Percentiles rank a stretch among this genome's conserved stretches.
phyloP scores from a whole-genome alignment of 1,140 invertebrate species.

The Tetragnatha versicolor region DNA sequence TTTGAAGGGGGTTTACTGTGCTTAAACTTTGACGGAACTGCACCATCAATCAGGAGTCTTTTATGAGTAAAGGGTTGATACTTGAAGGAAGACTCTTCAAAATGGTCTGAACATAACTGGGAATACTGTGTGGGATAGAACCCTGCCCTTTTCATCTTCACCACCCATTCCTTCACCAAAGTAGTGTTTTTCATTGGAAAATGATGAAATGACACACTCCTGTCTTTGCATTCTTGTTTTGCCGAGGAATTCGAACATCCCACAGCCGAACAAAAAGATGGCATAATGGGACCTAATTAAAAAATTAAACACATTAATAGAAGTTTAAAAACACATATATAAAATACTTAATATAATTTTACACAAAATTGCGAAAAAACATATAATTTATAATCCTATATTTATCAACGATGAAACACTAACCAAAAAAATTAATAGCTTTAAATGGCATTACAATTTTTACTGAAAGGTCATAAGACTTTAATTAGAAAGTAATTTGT shows the following conservation, averaged over 20 bases:
- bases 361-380: too few relatives aligned
- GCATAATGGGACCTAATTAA: background rate
- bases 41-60: background rate
- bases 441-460: too few relatives aligned
- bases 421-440: too few relatives aligned
- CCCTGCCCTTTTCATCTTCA: background rate
- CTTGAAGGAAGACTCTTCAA: background rate
- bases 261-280: background rate
- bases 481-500: too few relatives aligned
- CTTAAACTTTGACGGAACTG: background rate
- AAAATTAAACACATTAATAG: too few relatives aligned
- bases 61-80: background rate
- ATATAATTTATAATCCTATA: too few relatives aligned
- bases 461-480: too few relatives aligned
- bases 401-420: too few relatives aligned
- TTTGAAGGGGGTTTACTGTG: background rate
- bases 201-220: background rate
- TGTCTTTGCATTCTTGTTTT: background rate
- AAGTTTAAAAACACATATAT: too few relatives aligned
- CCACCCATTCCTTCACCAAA: background rate
- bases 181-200: background rate
- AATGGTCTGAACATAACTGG: background rate
- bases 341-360: too few relatives aligned
- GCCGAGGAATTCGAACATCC: background rate
- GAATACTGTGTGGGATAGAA: background rate